Evolutionary conservation across 2,888 invertebrate genomes (phyloP), one percentile per base, ranked within the genome.

Genomic region (Drosophila leonis): DNA sequence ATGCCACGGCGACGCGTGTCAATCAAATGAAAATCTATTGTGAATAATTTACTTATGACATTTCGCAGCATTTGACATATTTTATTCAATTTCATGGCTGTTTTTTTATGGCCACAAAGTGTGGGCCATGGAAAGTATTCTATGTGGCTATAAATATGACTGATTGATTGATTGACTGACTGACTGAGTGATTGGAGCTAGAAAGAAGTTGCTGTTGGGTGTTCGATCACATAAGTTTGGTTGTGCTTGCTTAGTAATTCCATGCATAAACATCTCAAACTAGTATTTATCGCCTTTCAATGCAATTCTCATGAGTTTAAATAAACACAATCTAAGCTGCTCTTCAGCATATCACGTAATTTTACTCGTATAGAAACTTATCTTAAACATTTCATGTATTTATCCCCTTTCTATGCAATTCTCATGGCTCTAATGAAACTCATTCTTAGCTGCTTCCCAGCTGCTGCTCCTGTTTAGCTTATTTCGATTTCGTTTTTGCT

Each of bases 21-120:
- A 85, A 85, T 86, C 84, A 85, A 86, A 65, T 41, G 55, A 20
- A 59, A 82, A 83, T 85, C 86, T 75, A 85, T 85, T 80, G 80
- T 88, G 86, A 78, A 83, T 83, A 88, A 88, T 88, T 83, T 85
- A 85, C 83, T 85, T 85, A 85, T 88, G 83, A 80, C 85, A 35
- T 84, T 76, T 52, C n/a, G 20, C 13, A 51, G 46, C 35, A 13
- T 63, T 69, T 78, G 82, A 78, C 79, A 75, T 75, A 59, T 83
- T 83, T 83, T 73, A 73, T 78, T 86, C 60, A 77, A 78, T 81
- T 80, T 56, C 60, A 44, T 18, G 41, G 24, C 15, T 33, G 6
- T 18, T 64, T 29, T 60, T 64, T 63, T 39, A 18, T 0, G 51
- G 42, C 42, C 62, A 15, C 20, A 56, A 56, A 42, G 5, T 8